Evolutionary conservation across 2,113 vertebrate genomes (phyloP).

Genomic region (Alaudala cheleensis): DNA sequence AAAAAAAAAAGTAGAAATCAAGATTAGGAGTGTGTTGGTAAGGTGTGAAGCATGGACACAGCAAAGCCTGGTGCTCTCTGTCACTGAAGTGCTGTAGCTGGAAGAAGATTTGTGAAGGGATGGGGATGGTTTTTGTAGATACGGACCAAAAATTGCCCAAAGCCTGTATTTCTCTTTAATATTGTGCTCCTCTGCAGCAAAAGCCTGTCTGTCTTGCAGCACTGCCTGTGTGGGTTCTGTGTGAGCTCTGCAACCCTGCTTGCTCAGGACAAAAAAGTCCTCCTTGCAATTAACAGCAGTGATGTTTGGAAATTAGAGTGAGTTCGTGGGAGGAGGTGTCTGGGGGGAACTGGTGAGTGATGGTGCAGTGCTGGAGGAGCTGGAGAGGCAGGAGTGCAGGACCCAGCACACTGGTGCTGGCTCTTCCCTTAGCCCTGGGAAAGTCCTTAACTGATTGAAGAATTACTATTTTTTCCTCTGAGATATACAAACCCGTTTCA

Average conservation of each 20-base stretch:
- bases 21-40: neutral
- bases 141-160: neutral
- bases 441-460: constrained; percentile 18
- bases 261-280: neutral
- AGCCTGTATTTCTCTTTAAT: neutral
- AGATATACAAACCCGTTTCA: neutral
- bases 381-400: neutral
- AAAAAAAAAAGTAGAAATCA: neutral
- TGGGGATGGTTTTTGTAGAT: neutral
- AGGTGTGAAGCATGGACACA: accelerated
- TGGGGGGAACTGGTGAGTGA: neutral
- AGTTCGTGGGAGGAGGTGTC: neutral
- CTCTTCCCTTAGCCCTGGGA: constrained; percentile 35
- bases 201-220: neutral
- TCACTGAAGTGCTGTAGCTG: neutral
- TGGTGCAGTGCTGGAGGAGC: neutral
- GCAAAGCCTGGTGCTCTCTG: neutral
- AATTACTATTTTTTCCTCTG: neutral
- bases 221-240: neutral
- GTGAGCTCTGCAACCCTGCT: neutral
- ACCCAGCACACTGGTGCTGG: accelerated
- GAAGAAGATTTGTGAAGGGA: neutral
- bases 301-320: neutral
- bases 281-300: neutral
- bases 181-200: accelerated